A percentile compares a stretch with the other conserved stretches of the same genome.
phyloP scores from a whole-genome alignment of 2,888 invertebrate genomes.

The Sminthurinus aureus region DNA sequence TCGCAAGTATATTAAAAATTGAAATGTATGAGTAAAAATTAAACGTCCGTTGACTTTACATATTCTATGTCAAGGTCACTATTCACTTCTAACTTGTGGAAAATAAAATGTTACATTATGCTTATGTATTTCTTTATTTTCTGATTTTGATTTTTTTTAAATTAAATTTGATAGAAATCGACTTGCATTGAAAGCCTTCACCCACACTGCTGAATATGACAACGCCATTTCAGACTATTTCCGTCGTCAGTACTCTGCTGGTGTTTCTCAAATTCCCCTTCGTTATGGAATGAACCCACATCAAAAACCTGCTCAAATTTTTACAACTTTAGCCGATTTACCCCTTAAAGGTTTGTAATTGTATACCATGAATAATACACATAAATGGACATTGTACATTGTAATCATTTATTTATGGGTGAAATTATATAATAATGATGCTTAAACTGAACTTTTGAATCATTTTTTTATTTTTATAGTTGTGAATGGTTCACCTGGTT shows the following conservation, averaged over 20 bases:
- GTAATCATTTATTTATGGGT: not conserved
- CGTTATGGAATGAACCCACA: constrained; percentile 98
- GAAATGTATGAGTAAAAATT: too few relatives aligned
- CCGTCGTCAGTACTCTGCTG: constrained; percentile 84
- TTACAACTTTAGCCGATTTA: constrained; percentile 77
- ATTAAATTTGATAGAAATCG: constrained; percentile 68
- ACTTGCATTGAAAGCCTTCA: constrained; percentile 92
- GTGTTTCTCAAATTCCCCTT: constrained; percentile 80
- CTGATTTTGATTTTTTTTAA: not conserved
- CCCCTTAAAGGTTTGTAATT: constrained; percentile 73
- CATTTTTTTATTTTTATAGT: constrained; percentile 66
- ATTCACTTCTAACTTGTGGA: too few relatives aligned
- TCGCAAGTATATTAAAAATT: too few relatives aligned
- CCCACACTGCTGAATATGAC: constrained; percentile 95
- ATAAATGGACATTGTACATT: not conserved
- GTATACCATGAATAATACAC: too few relatives aligned
- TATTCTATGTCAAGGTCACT: not conserved
- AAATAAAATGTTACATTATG: not conserved
- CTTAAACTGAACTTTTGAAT: not conserved
- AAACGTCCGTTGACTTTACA: not conserved
- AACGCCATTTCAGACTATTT: constrained; percentile 94
- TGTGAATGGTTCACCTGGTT: constrained; percentile 94
- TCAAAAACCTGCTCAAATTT: constrained; percentile 94
- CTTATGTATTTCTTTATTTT: not conserved
- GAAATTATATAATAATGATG: not conserved